phyloP scores from a whole-genome alignment of 2,113 vertebrate species.

The Vulpes ferrilata region DNA sequence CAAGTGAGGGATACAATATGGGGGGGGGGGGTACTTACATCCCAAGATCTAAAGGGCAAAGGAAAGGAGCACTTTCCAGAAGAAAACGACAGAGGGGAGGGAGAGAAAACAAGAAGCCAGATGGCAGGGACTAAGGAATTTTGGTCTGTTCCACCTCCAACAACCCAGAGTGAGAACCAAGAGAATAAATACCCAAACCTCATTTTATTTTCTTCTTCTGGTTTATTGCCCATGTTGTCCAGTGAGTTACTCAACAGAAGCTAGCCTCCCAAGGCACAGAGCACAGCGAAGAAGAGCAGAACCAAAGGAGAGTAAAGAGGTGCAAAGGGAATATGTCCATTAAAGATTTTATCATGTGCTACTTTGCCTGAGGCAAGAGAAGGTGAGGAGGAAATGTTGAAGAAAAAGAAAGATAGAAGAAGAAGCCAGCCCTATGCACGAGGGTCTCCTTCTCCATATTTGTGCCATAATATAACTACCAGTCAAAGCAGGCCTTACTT shows the following conservation, averaged over 20 bases:
- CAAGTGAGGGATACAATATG: background rate
- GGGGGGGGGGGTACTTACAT: background rate
- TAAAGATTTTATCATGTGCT: background rate
- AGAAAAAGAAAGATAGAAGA: background rate
- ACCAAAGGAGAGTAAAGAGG: background rate
- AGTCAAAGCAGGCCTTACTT: background rate
- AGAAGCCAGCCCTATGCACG: background rate
- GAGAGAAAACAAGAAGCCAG: background rate
- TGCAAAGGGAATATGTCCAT: background rate
- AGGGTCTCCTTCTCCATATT: background rate
- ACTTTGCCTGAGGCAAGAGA: background rate
- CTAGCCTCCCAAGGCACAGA: background rate
- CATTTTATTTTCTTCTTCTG: background rate
- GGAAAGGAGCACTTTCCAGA: background rate
- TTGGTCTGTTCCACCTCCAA: background rate
- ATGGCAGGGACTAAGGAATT: background rate
- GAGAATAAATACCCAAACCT: background rate
- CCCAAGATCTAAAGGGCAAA: background rate
- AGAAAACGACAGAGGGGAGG: background rate
- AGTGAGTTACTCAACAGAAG: background rate
- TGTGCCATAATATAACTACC: background rate
- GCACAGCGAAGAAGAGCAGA: background rate
- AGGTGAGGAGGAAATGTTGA: background rate
- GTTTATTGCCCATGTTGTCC: background rate
- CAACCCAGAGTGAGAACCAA: background rate